A percentile compares a stretch with the other conserved stretches of the same genome.
These are phyloP conservation scores for Micromussa lordhowensis DNA, from an alignment of 92 coral and sea anemone genomes.

Conservation along the genomic window DNA sequence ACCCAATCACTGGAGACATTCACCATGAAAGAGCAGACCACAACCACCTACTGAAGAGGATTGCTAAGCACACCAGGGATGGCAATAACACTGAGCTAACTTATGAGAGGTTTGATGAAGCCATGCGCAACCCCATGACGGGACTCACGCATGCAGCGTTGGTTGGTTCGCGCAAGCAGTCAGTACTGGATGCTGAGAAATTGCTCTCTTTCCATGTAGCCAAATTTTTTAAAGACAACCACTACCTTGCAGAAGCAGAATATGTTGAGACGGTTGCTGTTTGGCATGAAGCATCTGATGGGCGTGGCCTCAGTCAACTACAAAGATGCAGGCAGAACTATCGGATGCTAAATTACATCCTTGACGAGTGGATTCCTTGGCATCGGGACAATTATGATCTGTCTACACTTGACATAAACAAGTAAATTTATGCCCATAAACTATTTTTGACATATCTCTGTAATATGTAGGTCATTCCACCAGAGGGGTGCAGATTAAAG, in stretches of 20 bases:
- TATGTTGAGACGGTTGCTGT: slow-evolving; percentile 41
- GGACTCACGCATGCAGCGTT: slow-evolving; percentile 62
- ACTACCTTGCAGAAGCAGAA: slow-evolving; percentile 32
- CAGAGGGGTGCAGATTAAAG: too few relatives aligned
- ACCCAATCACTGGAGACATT: slow-evolving; percentile 36
- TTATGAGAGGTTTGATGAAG: slow-evolving; percentile 49
- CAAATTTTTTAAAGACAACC: slow-evolving; percentile 31
- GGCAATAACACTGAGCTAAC: slow-evolving; percentile 18
- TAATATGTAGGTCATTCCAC: too few relatives aligned
- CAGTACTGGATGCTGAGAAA: slow-evolving; percentile 58
- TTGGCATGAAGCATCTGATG: slow-evolving; percentile 59
- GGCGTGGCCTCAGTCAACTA: slow-evolving; percentile 47
- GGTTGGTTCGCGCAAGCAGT: slow-evolving; percentile 49
- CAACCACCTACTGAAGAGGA: slow-evolving; percentile 34
- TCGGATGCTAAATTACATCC: slow-evolving; percentile 56
- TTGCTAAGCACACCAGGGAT: slow-evolving; percentile 50
- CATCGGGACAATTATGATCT: slow-evolving; percentile 33
- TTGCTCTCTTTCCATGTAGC: slow-evolving; percentile 44
- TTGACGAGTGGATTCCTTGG: slow-evolving; percentile 72
- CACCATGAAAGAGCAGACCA: slow-evolving; percentile 49
- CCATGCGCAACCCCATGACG: slow-evolving; percentile 43
- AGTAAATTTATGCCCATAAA: not conserved
- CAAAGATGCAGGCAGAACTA: slow-evolving; percentile 53
- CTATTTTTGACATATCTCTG: too few relatives aligned
- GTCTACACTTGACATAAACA: slow-evolving; percentile 50